Evolutionary conservation across 1,140 invertebrate species (phyloP).

Genomic region (Chionoecetes opilio): DNA sequence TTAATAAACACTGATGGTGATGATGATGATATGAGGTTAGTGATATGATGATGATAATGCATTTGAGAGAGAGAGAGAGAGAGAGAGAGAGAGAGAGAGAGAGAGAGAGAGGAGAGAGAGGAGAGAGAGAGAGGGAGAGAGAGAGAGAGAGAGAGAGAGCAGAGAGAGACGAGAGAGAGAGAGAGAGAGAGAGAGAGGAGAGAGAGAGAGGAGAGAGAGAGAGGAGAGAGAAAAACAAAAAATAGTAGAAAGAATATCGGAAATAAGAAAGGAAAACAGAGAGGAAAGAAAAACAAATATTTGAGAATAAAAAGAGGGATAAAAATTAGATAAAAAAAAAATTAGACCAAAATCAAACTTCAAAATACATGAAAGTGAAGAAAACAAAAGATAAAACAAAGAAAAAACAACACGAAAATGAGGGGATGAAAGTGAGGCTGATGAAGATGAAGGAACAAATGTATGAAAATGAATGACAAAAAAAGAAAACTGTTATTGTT

Average conservation of each 20-base stretch:
- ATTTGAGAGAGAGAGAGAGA: not conserved
- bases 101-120: not conserved
- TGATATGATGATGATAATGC: not conserved
- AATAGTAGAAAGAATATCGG: too few relatives aligned
- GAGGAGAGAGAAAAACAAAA: too few relatives aligned
- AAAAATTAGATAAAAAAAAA: too few relatives aligned
- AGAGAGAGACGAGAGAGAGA: too few relatives aligned
- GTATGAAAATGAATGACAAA: not conserved
- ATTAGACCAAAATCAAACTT: too few relatives aligned
- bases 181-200: not conserved
- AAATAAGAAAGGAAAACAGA: not conserved
- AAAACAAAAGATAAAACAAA: too few relatives aligned
- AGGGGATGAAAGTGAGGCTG: not conserved
- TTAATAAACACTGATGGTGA: too few relatives aligned
- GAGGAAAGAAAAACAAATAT: too few relatives aligned
- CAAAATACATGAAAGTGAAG: too few relatives aligned
- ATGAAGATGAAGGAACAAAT: not conserved
- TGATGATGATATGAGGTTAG: not conserved
- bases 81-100: slow-evolving; percentile 27
- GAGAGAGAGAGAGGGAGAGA: not conserved
- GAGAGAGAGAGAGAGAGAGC: too few relatives aligned
- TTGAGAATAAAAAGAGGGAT: not conserved
- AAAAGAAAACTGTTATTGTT: not conserved
- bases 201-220: too few relatives aligned
- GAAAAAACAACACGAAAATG: not conserved